Percentiles rank a stretch among this genome's conserved stretches.
Evolutionary conservation across 2,113 vertebrate genomes (phyloP).

Genomic region (Mobula birostris): DNA sequence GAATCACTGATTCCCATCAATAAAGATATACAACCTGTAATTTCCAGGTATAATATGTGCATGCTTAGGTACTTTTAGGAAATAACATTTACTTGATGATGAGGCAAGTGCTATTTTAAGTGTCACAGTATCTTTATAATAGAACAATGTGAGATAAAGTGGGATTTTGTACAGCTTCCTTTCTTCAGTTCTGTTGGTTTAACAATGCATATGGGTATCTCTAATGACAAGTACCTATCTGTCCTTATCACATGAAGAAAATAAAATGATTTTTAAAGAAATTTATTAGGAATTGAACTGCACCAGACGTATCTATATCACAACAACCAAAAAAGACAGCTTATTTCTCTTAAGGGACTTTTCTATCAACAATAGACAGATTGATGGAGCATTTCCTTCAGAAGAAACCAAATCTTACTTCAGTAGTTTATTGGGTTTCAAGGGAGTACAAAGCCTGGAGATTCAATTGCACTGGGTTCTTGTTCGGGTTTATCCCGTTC

Average conservation of each 20-base stretch:
- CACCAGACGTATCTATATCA: not conserved
- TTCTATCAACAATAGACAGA: not conserved
- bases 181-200: not conserved
- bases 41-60: not conserved
- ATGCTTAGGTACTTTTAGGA: not conserved
- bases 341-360: not conserved
- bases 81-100: not conserved
- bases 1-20: not conserved
- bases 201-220: not conserved
- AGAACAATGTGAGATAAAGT: not conserved
- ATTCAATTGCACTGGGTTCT: no score
- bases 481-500: no score
- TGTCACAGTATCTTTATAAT: not conserved
- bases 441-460: no score
- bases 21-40: not conserved
- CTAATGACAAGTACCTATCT: not conserved
- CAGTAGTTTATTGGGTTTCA: not conserved
- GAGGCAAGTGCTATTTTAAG: not conserved
- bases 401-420: not conserved
- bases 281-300: not conserved
- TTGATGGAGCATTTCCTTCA: not conserved
- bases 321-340: not conserved
- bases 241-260: slow-evolving; percentile 12
- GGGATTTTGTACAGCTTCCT: not conserved
- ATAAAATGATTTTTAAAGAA: not conserved